These are phyloP conservation scores for Amblyjoppa proteus DNA, from an alignment of 2,888 invertebrate genomes.

Conservation along the genomic window DNA sequence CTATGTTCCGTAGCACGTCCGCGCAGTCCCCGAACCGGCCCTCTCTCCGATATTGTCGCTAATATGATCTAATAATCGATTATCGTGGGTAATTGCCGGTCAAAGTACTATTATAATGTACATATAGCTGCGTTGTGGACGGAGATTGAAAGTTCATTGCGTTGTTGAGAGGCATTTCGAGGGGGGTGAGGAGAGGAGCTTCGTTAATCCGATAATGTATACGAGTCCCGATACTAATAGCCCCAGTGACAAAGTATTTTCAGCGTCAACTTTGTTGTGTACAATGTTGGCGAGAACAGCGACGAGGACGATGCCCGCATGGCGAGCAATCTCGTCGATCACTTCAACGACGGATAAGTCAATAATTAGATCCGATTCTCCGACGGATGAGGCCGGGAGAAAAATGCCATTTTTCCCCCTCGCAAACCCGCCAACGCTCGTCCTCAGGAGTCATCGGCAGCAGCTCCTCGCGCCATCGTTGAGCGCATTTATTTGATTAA, in stretches of 20 bases:
- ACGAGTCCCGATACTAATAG: constrained; percentile 46
- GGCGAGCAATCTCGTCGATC: constrained; percentile 26
- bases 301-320: constrained; percentile 11
- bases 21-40: constrained; percentile 37
- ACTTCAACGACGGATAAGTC: constrained; percentile 54
- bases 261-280: constrained; percentile 12
- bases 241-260: constrained; percentile 45
- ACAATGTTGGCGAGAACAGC: constrained; percentile 21
- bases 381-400: constrained; percentile 25
- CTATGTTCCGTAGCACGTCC: constrained; percentile 64
- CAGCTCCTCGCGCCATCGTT: background rate
- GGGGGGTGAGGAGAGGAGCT: constrained; percentile 14
- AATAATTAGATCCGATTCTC: constrained; percentile 44
- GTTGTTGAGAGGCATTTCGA: constrained; percentile 38
- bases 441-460: background rate
- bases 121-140: constrained; percentile 44
- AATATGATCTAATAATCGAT: constrained; percentile 78
- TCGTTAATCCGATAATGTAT: constrained; percentile 62
- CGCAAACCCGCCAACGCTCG: background rate
- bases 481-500: background rate
- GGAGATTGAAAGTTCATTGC: constrained; percentile 64
- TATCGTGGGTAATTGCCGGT: constrained; percentile 72
- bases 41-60: constrained; percentile 70
- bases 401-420: constrained; percentile 14
- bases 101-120: constrained; percentile 55